A percentile compares a stretch with the other conserved stretches of the same genome.
These are phyloP conservation scores for Lasioglossum malachurum DNA, from an alignment of 2,888 invertebrate genomes.

Conservation along the genomic window DNA sequence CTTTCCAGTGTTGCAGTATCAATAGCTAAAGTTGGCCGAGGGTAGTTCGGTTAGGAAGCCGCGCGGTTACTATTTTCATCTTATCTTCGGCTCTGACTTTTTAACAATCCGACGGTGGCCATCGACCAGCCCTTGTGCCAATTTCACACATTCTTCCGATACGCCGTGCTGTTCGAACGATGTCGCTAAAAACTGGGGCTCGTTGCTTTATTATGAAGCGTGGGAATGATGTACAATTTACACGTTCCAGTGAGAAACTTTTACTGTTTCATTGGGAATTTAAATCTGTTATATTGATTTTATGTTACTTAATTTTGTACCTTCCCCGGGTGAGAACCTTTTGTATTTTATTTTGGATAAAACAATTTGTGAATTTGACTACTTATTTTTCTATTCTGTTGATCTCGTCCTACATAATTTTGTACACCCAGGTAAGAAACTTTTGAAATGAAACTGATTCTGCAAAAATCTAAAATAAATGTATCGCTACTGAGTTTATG, in stretches of 20 bases:
- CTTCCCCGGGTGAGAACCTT: not conserved
- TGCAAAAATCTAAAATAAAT: no score
- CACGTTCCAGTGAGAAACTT: not conserved
- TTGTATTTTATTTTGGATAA: not conserved
- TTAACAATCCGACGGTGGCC: constrained; percentile 36
- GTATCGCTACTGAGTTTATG: no score
- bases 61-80: constrained; percentile 47
- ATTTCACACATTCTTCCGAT: constrained; percentile 6
- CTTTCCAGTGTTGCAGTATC: constrained; percentile 69
- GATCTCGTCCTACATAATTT: not conserved
- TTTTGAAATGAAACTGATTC: no score
- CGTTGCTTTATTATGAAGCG: not conserved
- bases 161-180: not conserved
- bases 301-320: not conserved
- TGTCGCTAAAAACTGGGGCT: not conserved
- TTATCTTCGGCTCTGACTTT: constrained; percentile 39
- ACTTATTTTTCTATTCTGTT: no score
- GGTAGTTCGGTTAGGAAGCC: constrained; percentile 50
- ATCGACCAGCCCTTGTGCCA: constrained; percentile 13
- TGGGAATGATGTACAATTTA: not conserved
- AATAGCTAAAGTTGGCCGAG: constrained; percentile 61
- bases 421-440: not conserved
- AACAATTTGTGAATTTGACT: no score
- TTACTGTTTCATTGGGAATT: not conserved
- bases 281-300: not conserved